Evolutionary conservation across 2,113 vertebrate species (phyloP).

Genomic region (Thunnus thynnus): DNA sequence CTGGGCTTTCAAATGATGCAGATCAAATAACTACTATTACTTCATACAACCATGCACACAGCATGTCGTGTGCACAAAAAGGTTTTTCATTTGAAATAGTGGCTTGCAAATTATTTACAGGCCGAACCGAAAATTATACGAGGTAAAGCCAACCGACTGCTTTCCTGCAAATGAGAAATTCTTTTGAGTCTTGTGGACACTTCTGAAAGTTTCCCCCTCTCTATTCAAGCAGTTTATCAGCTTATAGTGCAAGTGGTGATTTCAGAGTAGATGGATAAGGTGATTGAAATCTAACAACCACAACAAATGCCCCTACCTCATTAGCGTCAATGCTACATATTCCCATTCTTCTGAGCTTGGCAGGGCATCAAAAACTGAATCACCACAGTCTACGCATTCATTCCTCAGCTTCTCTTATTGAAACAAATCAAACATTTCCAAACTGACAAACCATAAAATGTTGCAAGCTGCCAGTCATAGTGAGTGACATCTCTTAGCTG

Average conservation of each 20-base stretch:
- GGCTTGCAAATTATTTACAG: constrained; percentile 87
- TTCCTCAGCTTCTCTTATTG: constrained; percentile 2
- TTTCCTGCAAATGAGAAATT: constrained; percentile 86
- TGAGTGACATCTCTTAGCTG: constrained; percentile 72
- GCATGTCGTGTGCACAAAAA: constrained; percentile 70
- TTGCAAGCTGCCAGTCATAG: constrained; percentile 65
- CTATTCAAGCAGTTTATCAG: constrained; percentile 84
- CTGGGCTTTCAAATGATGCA: constrained; percentile 76
- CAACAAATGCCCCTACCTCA: constrained; percentile 69
- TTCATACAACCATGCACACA: constrained; percentile 69
- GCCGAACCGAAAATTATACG: constrained; percentile 91
- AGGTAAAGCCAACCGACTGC: constrained; percentile 89
- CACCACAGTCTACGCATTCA: constrained; percentile 14
- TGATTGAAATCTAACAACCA: constrained; percentile 77
- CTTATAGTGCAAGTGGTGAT: constrained; percentile 83
- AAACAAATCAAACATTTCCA: constrained; percentile 48
- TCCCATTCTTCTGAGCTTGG: constrained; percentile 53
- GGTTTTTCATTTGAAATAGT: constrained; percentile 85
- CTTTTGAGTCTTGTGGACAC: constrained; percentile 89
- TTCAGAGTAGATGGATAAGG: constrained; percentile 83
- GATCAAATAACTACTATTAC: constrained; percentile 79
- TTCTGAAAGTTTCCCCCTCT: constrained; percentile 84
- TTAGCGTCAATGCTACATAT: constrained; percentile 57
- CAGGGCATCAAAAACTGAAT: constrained; percentile 37
- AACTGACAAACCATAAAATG: constrained; percentile 41